Conservation (phyloP, 2,797 vertebrate species). For the Catamblyrhynchus diadema region DNA sequence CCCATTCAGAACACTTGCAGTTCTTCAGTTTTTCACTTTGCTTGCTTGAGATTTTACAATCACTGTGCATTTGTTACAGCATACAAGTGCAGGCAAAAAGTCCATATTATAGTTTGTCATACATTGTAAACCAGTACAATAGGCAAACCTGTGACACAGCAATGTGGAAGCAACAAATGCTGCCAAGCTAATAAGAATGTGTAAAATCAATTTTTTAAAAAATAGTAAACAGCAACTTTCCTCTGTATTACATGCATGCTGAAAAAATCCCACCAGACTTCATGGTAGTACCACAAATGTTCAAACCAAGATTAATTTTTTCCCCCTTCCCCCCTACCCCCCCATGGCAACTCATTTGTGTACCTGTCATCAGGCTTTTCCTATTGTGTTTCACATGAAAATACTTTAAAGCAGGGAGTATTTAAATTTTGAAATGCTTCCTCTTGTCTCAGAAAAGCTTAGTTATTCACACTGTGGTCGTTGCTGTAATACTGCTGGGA, state of each 20-base stretch:
- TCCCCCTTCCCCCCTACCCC: neutral
- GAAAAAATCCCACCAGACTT: neutral
- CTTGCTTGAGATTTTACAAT: conserved; percentile 57
- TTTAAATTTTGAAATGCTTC: neutral
- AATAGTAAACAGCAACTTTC: conserved; percentile 42
- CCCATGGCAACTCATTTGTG: neutral
- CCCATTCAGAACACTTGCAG: neutral
- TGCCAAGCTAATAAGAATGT: conserved; percentile 56
- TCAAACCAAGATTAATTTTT: neutral
- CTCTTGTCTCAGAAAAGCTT: conserved; percentile 27
- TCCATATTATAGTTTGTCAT: conserved; percentile 59
- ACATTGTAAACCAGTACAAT: conserved; percentile 71
- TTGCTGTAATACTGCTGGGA: conserved; percentile 64
- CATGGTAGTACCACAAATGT: neutral
- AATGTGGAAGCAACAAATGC: conserved; percentile 65
- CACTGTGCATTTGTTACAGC: conserved; percentile 67
- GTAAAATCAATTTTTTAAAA: conserved; percentile 25
- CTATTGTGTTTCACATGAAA: neutral
- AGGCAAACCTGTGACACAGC: conserved; percentile 71
- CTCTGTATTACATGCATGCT: neutral
- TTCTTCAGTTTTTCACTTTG: neutral
- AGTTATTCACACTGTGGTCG: neutral
- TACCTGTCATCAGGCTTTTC: conserved; percentile 24
- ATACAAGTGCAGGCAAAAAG: conserved; percentile 66
- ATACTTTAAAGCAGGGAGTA: neutral